A percentile compares a stretch with the other conserved stretches of the same genome.
Conservation (phyloP, 2,113 vertebrate species). For the Labeo catla region DNA sequence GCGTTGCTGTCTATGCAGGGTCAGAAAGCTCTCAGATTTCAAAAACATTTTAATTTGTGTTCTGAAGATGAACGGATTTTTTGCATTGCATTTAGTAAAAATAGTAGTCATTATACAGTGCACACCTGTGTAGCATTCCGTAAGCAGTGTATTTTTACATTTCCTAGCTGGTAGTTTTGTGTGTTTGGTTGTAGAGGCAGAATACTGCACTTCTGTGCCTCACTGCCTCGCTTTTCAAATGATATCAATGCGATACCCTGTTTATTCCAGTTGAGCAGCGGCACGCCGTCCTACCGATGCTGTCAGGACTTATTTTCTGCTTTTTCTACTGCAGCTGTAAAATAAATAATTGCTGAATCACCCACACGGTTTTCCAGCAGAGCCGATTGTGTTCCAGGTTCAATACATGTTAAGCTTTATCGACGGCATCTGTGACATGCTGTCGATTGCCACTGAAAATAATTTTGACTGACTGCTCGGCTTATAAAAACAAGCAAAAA, state of each 20-base stretch:
- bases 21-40: no score
- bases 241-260: slow-evolving; percentile 7
- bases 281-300: neutral
- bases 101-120: neutral
- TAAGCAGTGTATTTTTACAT: neutral
- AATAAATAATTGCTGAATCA: slow-evolving; percentile 25
- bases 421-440: neutral
- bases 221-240: slow-evolving; percentile 8
- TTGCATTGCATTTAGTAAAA: neutral
- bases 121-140: neutral
- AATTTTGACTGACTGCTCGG: neutral
- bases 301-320: slow-evolving; percentile 5
- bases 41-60: no score
- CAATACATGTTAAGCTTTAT: slow-evolving; percentile 20
- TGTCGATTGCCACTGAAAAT: neutral
- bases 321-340: slow-evolving; percentile 21
- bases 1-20: no score
- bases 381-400: slow-evolving; percentile 1
- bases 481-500: neutral
- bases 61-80: no score
- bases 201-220: neutral
- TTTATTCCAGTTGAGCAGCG: slow-evolving; percentile 22
- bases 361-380: neutral
- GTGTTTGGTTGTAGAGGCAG: neutral
- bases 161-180: neutral